Conservation (phyloP, 2,797 vertebrate species). For the Linurgus olivaceus region DNA sequence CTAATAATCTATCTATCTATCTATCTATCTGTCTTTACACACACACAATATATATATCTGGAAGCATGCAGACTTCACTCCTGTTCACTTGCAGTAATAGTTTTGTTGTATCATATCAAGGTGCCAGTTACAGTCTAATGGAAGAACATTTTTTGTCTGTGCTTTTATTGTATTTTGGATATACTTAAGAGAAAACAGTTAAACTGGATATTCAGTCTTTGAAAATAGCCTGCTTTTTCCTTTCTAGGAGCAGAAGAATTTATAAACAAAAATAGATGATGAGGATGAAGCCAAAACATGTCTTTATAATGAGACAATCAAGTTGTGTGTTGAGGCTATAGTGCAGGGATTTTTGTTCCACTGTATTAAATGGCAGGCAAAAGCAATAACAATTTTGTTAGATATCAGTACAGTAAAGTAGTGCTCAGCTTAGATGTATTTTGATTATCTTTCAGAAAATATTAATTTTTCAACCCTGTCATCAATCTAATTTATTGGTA, state of each 20-base stretch:
- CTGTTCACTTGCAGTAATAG: not conserved
- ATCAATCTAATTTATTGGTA: not conserved
- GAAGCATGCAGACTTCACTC: not conserved
- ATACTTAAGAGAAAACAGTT: not conserved
- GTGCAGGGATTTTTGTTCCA: not conserved
- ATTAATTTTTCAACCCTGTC: not conserved
- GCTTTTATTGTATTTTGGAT: not conserved
- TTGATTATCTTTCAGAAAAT: not conserved
- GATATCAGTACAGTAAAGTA: not conserved
- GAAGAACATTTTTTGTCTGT: not conserved
- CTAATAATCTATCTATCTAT: not conserved
- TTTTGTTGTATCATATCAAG: not conserved
- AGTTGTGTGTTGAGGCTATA: not conserved
- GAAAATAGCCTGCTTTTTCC: not conserved
- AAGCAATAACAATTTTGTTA: not conserved
- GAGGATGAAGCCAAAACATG: not conserved
- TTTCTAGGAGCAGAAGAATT: not conserved
- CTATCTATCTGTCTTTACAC: rapidly evolving
- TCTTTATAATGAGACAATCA: not conserved
- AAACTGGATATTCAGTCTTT: not conserved
- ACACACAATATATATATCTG: not conserved
- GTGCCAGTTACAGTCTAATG: not conserved
- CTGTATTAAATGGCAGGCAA: not conserved
- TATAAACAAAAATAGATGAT: not conserved
- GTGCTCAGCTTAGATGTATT: not conserved